phyloP scores from a whole-genome alignment of 2,797 vertebrate species.

The Petrocephalus schoutedeni region DNA sequence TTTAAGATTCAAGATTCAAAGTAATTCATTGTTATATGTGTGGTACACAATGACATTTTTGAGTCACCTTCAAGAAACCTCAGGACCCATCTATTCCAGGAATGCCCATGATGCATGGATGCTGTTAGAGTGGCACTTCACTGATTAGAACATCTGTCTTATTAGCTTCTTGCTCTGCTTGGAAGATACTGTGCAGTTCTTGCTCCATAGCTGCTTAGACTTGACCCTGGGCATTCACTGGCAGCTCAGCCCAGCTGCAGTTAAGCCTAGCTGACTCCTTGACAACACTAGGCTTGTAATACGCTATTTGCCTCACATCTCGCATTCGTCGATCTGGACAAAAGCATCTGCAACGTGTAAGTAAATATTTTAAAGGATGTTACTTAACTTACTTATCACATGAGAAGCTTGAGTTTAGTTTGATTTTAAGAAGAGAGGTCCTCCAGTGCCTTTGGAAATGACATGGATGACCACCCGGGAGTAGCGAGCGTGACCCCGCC shows the following conservation, averaged over 20 bases:
- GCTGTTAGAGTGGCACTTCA: background rate
- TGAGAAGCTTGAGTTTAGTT: background rate
- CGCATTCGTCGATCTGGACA: background rate
- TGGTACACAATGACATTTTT: background rate
- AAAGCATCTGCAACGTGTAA: background rate
- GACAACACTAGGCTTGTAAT: background rate
- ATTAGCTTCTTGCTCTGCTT: background rate
- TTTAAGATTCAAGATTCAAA: background rate
- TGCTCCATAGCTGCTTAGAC: background rate
- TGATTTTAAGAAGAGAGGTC: background rate
- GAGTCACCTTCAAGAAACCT: background rate
- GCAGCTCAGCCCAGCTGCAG: background rate
- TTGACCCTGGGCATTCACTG: background rate
- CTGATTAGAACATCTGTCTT: background rate
- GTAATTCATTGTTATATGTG: background rate
- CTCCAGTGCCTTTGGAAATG: background rate
- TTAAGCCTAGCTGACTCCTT: background rate
- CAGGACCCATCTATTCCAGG: background rate
- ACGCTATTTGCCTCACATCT: background rate
- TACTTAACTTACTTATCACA: background rate
- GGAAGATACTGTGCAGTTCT: background rate
- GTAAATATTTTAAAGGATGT: background rate
- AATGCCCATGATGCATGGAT: background rate
- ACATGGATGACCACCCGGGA: background rate
- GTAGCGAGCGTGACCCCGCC: background rate